Conservation (phyloP, 2,888 invertebrate genomes). For the Polydrusus pterygomalis region DNA sequence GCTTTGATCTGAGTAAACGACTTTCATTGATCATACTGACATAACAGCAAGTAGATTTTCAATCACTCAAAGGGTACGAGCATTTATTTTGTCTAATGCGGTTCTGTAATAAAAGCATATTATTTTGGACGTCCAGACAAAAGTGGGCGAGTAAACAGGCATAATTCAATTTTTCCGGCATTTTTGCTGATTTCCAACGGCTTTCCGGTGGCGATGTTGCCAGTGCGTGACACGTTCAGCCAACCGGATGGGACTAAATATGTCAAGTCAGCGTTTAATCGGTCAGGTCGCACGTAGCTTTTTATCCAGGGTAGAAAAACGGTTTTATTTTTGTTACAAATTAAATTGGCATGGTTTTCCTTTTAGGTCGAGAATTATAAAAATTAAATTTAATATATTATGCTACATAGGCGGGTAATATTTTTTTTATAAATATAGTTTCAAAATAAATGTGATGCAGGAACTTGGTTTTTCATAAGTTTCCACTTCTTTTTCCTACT, state of each 20-base stretch:
- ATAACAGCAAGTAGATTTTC: not conserved
- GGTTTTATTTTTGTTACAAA: conserved; percentile 26
- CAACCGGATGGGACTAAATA: conserved; percentile 42
- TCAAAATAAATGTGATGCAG: too few relatives aligned
- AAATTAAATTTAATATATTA: conserved; percentile 1
- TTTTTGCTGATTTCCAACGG: conserved; percentile 50
- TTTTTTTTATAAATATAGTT: not conserved
- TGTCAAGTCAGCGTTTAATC: conserved; percentile 52
- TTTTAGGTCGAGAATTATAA: not conserved
- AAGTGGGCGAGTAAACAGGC: conserved; percentile 45
- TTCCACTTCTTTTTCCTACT: too few relatives aligned
- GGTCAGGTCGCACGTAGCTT: conserved; percentile 37
- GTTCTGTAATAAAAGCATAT: conserved; percentile 28
- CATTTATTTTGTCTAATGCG: not conserved
- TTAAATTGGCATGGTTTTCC: conserved; percentile 19
- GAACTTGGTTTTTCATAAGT: too few relatives aligned
- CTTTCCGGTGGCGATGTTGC: conserved; percentile 45
- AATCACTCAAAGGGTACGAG: not conserved
- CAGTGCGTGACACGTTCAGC: conserved; percentile 50
- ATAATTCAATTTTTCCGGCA: conserved; percentile 54
- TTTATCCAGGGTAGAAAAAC: conserved; percentile 20
- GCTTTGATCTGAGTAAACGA: too few relatives aligned
- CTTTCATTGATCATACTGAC: not conserved
- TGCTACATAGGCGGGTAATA: not conserved
- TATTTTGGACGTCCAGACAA: conserved; percentile 31